Evolutionary conservation across 2,888 invertebrate genomes (phyloP).

Genomic region (Carpatolechia fugitivella): DNA sequence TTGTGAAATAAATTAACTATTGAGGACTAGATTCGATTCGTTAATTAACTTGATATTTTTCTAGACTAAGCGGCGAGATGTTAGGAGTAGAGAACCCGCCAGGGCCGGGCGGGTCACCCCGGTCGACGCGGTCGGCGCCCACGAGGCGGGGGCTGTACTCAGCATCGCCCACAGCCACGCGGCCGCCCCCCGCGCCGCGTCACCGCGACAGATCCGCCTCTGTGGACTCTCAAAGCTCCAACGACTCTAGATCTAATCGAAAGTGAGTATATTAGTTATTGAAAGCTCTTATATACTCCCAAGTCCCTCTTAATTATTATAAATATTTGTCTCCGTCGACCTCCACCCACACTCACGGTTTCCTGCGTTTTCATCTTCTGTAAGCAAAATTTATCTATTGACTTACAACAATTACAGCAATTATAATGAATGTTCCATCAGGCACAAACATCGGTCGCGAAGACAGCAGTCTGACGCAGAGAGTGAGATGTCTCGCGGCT

Average conservation of each 20-base stretch:
- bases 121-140: slow-evolving; percentile 91
- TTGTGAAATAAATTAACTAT: too few relatives aligned
- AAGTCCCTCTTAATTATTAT: too few relatives aligned
- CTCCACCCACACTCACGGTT: too few relatives aligned
- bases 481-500: slow-evolving; percentile 92
- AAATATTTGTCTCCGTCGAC: too few relatives aligned
- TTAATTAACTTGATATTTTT: background rate
- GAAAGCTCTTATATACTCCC: too few relatives aligned
- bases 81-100: slow-evolving; percentile 46
- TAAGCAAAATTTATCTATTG: too few relatives aligned
- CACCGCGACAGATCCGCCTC: slow-evolving; percentile 85
- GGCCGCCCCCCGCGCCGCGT: slow-evolving; percentile 87
- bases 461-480: slow-evolving; percentile 92
- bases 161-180: slow-evolving; percentile 86
- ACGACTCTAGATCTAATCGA: slow-evolving; percentile 88
- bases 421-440: too few relatives aligned
- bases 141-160: slow-evolving; percentile 86
- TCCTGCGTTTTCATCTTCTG: too few relatives aligned
- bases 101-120: slow-evolving; percentile 82
- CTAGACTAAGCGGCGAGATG: slow-evolving; percentile 65
- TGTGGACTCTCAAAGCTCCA: slow-evolving; percentile 94
- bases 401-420: too few relatives aligned
- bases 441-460: slow-evolving; percentile 89
- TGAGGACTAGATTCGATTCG: too few relatives aligned
- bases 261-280: slow-evolving; percentile 81